Conservation (phyloP, 2,113 vertebrate genomes). For the Proteles cristata region DNA sequence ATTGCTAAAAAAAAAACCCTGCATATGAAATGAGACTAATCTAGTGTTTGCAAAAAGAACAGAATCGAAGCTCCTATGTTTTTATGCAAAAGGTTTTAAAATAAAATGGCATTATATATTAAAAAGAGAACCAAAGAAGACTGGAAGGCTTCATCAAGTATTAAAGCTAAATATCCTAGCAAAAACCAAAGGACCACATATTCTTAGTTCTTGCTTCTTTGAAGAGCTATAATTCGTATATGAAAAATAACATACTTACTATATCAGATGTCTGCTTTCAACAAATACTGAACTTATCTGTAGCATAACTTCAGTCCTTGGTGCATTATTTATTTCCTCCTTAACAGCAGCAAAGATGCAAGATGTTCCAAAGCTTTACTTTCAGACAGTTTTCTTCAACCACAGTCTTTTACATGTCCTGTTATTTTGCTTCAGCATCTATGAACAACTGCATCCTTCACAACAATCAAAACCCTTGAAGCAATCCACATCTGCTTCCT, state of each 20-base stretch:
- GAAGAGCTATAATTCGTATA: neutral
- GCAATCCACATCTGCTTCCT: conserved; percentile 69
- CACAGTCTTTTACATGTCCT: neutral
- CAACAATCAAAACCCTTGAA: conserved; percentile 58
- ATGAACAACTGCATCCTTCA: conserved; percentile 60
- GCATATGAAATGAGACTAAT: neutral
- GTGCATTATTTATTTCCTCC: conserved; percentile 56
- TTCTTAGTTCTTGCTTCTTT: rapidly evolving
- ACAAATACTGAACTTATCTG: conserved; percentile 40
- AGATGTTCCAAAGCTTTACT: conserved; percentile 42
- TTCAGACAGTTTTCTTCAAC: conserved; percentile 25
- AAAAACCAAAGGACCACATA: neutral
- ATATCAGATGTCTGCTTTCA: conserved; percentile 32
- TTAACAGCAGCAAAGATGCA: neutral
- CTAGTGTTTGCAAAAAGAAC: neutral
- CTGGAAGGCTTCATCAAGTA: neutral
- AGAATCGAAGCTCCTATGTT: neutral
- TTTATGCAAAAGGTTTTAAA: neutral
- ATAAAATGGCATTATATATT: neutral
- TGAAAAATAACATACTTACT: conserved; percentile 79
- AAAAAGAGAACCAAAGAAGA: neutral
- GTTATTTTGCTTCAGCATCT: conserved; percentile 54
- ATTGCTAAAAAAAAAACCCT: neutral
- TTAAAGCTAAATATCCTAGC: neutral
- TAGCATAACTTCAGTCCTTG: conserved; percentile 30